These are phyloP conservation scores for Eupithecia centaureata DNA, from an alignment of 2,888 invertebrate species.

Conservation along the genomic window DNA sequence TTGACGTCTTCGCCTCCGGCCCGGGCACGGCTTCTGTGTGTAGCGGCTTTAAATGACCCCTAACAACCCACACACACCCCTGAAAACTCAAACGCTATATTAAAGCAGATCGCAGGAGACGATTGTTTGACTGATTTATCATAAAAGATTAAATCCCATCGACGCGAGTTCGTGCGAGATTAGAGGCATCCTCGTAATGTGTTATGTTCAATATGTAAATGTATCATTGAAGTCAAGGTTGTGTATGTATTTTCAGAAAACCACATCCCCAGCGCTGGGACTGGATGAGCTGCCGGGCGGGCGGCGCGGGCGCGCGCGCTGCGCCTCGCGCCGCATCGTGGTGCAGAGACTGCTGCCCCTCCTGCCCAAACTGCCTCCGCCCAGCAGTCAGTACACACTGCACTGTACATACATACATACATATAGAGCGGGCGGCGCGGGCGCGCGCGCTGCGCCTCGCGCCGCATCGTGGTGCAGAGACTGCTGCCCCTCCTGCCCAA, in stretches of 20 bases:
- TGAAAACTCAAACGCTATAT: neutral
- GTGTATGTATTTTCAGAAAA: conserved; percentile 42
- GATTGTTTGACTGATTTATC: too few relatives aligned
- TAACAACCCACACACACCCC: neutral
- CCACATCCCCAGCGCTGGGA: conserved; percentile 49
- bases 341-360: conserved; percentile 90
- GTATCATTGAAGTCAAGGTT: neutral
- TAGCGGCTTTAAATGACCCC: too few relatives aligned
- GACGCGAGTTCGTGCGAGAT: too few relatives aligned
- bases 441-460: conserved; percentile 58
- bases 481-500: conserved; percentile 87
- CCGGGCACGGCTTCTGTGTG: too few relatives aligned
- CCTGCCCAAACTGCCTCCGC: conserved; percentile 82
- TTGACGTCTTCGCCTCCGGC: too few relatives aligned
- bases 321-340: conserved; percentile 83
- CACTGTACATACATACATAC: too few relatives aligned
- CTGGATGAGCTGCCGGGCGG: conserved; percentile 65
- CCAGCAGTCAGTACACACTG: conserved; percentile 58
- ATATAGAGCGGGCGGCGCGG: conserved; percentile 68
- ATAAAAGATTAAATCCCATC: too few relatives aligned
- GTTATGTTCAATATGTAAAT: too few relatives aligned
- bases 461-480: conserved; percentile 89
- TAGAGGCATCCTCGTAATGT: too few relatives aligned
- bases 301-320: conserved; percentile 67
- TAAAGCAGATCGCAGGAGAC: too few relatives aligned